Conservation (phyloP, 2,113 vertebrate genomes). For the Pagrus major region DNA sequence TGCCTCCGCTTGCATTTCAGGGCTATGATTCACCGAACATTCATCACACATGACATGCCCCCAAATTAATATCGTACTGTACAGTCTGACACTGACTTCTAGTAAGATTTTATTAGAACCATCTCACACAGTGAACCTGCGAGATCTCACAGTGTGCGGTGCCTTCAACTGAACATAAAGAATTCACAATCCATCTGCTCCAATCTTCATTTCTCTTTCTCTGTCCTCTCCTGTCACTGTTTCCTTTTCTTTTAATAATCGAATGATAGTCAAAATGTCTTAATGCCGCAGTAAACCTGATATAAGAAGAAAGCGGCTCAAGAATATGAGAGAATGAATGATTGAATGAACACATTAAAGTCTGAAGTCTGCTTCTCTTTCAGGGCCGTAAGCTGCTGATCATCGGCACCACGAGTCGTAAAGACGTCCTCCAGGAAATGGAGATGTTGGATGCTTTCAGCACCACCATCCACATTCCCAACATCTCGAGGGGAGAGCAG, state of each 20-base stretch:
- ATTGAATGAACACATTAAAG: neutral
- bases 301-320: neutral
- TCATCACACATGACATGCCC: neutral
- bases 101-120: neutral
- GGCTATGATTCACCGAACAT: neutral
- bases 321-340: neutral
- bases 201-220: neutral
- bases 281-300: too few relatives aligned
- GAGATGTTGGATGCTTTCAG: conserved; percentile 97
- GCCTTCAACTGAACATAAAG: neutral
- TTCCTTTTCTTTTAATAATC: too few relatives aligned
- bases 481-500: conserved; percentile 91
- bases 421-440: conserved; percentile 97
- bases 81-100: neutral
- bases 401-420: conserved; percentile 96
- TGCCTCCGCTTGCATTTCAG: neutral
- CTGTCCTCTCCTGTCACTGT: neutral
- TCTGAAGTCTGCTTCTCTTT: neutral
- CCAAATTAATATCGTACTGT: too few relatives aligned
- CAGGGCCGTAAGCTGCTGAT: conserved; percentile 98
- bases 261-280: too few relatives aligned
- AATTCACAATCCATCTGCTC: neutral
- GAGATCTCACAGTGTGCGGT: too few relatives aligned
- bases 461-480: conserved; percentile 95
- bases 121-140: neutral